Evolutionary conservation across 2,113 vertebrate species (phyloP), one percentile per base, ranked within the genome.

Genomic region (Zosterops hypoxanthus): DNA sequence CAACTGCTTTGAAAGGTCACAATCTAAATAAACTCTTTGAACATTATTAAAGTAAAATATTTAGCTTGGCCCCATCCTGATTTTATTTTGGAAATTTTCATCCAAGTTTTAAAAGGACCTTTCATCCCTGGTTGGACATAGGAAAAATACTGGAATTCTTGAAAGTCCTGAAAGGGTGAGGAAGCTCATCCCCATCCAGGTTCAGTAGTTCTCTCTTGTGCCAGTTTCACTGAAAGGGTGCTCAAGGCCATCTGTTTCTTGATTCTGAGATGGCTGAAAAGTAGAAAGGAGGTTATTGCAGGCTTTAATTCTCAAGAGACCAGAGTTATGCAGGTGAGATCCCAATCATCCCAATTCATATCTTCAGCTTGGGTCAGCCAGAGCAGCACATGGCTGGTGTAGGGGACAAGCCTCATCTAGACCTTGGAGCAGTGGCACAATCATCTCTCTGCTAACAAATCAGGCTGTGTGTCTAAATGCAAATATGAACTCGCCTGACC

Each of bases 11-110:
- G 82, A 80, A 88, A 95, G 92, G 47, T 88, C 86, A 75, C 55
- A 59, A 78, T 77, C 60, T 50, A 97, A 94, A 95, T 90, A 81
- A 16, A 93, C 82, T 92, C 60, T 88, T 90, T 94, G 96, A 93
- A 83, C 88, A 75, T 94, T 95, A 97, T 97, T 95, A 97, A 97
- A 96, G 80, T 92, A 83, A 93, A 97, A 96, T 96, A 97, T 97
- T 95, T 97, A 88, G 59, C 68, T 97, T 96, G 96, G 96, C 71
- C 55, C 29, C 42, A 59, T 88, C 60, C 42, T 92, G 76, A 66
- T 86, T 95, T 80, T 90, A 86, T 95, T 93, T 88, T 97, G 68
- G 64, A 94, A 69, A 73, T 68, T 92, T 92, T 86, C 42, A 83
- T 94, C 79, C 92, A 92, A 81, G 88, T 81, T 88, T 95, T 59